Evolutionary conservation across 1,140 invertebrate species (phyloP), one percentile per base, ranked within the genome.

Genomic region (Euura saliciscinereae): DNA sequence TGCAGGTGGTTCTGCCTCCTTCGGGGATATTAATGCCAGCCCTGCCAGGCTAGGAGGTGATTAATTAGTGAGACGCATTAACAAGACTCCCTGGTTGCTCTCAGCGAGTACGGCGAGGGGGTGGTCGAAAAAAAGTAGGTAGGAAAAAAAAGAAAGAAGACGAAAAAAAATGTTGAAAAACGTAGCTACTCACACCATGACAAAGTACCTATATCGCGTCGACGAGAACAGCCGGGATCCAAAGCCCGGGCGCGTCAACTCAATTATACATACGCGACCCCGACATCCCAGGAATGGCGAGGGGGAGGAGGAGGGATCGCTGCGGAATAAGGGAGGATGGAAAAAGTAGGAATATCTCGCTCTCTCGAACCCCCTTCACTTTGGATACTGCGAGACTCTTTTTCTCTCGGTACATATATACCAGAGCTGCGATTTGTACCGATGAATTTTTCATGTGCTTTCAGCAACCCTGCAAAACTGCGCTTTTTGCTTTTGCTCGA

Each of bases 31-130:
- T 10, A 11, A 4, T 28, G 66, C 66, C 66, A 10, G 11, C 28
- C 28, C 28, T 44, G 7, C 66, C 28, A 4, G 43, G 66, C 51
- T 67, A 28, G 13, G 66, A 42, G 28, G 11, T 67, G 66, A 67
- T 67, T 67, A 67, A 67, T 67, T 67, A 67, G 66, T 67, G 66
- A 67, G 66, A 11, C 66, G 66, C 66, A 67, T 67, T 67, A 67
- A 67, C 66, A 67, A 66, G 10, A 11, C 66, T 42, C 66, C 66
- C 66, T 67, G 66, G 5, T 42, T 10, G 8, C 8, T 67, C 43
- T 44, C 66, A 4, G 8, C n/a, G 6, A 8, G 8, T 13, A 13
- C 8, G 59, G 59, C 13, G 13, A 10, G 28, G 28, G 28, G 28
- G 28, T 28, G 28, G 28, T 28, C 28, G 28, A 28, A 28, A 28